Percentiles rank a stretch among this genome's conserved stretches.
phyloP scores from a whole-genome alignment of 2,113 vertebrate genomes.

The Tapirus terrestris region DNA sequence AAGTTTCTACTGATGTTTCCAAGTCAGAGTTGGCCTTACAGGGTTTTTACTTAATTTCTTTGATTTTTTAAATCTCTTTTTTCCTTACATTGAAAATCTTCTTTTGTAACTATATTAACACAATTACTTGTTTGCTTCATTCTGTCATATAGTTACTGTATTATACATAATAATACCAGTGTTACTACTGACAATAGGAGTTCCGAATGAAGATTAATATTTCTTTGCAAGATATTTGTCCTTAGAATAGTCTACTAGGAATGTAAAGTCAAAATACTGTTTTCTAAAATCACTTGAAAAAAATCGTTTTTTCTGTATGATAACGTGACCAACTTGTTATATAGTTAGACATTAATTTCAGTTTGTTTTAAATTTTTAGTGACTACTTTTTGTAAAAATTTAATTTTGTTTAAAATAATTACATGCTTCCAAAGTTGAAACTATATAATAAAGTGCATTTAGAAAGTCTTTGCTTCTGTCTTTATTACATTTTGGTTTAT shows the following conservation, averaged over 20 bases:
- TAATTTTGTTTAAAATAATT: not conserved
- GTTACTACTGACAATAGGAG: not conserved
- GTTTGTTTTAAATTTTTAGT: slow-evolving; percentile 9
- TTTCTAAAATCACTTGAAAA: not conserved
- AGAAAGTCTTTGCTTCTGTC: not conserved
- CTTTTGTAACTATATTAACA: not conserved
- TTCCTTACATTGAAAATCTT: not conserved
- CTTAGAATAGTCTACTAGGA: not conserved
- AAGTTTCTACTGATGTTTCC: not conserved
- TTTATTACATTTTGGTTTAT: no score
- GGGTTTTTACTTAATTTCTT: not conserved
- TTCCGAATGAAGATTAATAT: not conserved
- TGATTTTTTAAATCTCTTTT: not conserved
- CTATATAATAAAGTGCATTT: not conserved
- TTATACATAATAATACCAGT: not conserved
- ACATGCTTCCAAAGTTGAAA: not conserved
- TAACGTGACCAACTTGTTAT: not conserved
- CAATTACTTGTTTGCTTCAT: not conserved
- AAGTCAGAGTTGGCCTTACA: not conserved
- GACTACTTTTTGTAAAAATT: not conserved
- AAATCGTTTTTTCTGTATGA: not conserved
- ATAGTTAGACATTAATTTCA: not conserved
- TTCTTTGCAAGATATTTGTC: not conserved
- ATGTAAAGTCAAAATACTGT: not conserved
- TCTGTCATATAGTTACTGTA: not conserved